Evolutionary conservation across 2,888 invertebrate genomes (phyloP).

Genomic region (Bruchidius siliquastri): DNA sequence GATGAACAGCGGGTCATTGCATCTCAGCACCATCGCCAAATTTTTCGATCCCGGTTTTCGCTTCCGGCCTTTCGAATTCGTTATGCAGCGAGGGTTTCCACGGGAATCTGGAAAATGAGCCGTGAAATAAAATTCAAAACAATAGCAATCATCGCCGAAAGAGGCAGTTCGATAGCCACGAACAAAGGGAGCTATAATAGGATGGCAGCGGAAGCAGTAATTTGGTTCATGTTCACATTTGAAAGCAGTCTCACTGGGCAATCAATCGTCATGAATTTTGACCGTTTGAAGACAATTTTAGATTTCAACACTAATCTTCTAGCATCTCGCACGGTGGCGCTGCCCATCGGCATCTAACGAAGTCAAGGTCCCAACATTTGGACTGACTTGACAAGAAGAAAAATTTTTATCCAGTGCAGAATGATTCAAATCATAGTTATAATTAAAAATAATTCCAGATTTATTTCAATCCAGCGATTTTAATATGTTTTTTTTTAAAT

Average conservation of each 20-base stretch:
- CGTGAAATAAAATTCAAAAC: not conserved
- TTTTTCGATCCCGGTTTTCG: constrained; percentile 82
- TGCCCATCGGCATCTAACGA: too few relatives aligned
- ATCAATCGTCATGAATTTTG: too few relatives aligned
- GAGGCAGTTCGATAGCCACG: not conserved
- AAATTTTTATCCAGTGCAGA: too few relatives aligned
- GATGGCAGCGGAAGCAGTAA: not conserved
- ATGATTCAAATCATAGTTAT: too few relatives aligned
- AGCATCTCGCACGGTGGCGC: too few relatives aligned
- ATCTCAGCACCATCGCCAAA: constrained; percentile 74
- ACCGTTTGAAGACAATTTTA: not conserved
- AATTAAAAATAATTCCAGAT: too few relatives aligned
- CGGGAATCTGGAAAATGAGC: constrained; percentile 68
- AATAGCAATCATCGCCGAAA: not conserved
- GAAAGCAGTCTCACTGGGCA: too few relatives aligned
- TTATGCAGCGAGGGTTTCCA: constrained; percentile 84
- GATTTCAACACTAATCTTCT: too few relatives aligned
- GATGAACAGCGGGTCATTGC: constrained; percentile 82
- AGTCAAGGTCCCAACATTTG: too few relatives aligned
- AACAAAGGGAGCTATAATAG: not conserved
- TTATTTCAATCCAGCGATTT: too few relatives aligned
- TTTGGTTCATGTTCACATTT: not conserved
- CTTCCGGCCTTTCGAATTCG: constrained; percentile 91
- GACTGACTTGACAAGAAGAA: too few relatives aligned
- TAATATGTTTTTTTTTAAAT: too few relatives aligned